Percentiles rank a stretch among this genome's conserved stretches.
These are phyloP conservation scores for Bombus affinis DNA, from an alignment of 1,140 invertebrate genomes.

Conservation along the genomic window DNA sequence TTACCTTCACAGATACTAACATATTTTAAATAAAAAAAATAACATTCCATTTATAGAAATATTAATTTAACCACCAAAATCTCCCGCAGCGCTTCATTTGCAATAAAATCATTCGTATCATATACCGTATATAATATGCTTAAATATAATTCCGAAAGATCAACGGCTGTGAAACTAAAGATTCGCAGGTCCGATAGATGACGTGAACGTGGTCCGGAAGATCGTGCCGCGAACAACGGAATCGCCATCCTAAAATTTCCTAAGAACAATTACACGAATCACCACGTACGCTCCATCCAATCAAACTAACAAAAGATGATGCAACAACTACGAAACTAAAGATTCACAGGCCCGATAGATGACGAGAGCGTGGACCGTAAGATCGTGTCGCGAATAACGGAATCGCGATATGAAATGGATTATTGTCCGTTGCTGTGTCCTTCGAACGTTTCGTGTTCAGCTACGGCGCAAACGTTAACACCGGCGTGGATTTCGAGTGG, in stretches of 20 bases:
- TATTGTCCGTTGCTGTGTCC: conserved; percentile 42
- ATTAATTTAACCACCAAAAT: too few relatives aligned
- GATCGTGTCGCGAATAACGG: conserved; percentile 36
- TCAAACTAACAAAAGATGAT: background rate
- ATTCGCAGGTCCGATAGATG: background rate
- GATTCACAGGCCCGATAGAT: background rate
- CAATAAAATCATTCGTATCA: too few relatives aligned
- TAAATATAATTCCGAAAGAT: too few relatives aligned
- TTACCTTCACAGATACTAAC: too few relatives aligned
- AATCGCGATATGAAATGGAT: conserved; percentile 52
- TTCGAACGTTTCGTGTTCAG: background rate
- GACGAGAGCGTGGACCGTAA: background rate
- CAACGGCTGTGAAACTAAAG: background rate
- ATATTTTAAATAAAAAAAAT: too few relatives aligned
- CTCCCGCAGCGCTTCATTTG: too few relatives aligned
- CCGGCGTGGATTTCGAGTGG: conserved; percentile 58
- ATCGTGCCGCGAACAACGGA: conserved; percentile 20
- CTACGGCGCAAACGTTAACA: conserved; percentile 59
- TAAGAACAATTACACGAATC: too few relatives aligned
- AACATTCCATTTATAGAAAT: too few relatives aligned
- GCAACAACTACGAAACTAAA: background rate
- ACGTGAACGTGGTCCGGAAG: background rate
- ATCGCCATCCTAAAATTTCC: conserved; percentile 22
- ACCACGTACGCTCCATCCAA: too few relatives aligned
- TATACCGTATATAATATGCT: too few relatives aligned